Evolutionary conservation across 1,140 invertebrate genomes (phyloP).

Genomic region (Metopolophium dirhodum): DNA sequence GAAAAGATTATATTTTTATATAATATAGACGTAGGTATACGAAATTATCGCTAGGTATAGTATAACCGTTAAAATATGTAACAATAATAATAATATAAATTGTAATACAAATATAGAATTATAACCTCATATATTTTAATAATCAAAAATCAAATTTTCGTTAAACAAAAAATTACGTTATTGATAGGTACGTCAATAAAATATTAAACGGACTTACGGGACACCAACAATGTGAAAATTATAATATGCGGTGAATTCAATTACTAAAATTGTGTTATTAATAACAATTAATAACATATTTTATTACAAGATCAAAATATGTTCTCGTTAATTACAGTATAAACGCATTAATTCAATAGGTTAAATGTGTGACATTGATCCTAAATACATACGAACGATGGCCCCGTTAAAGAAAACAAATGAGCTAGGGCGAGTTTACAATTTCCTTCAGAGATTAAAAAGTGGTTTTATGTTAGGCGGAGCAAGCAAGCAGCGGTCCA

Average conservation of each 20-base stretch:
- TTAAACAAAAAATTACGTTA: neutral
- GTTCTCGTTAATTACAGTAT: conserved; percentile 11
- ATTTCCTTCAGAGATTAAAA: conserved; percentile 52
- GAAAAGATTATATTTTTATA: neutral
- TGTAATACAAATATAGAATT: neutral
- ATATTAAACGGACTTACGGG: neutral
- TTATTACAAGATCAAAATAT: conserved; percentile 7
- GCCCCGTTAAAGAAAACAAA: neutral
- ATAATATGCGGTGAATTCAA: neutral
- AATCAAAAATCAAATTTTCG: neutral
- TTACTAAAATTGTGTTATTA: conserved; percentile 1
- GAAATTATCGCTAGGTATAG: no score
- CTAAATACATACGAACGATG: neutral
- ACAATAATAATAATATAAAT: no score
- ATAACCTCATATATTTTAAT: neutral
- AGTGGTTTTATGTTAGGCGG: conserved; percentile 49
- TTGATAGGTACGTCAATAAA: neutral
- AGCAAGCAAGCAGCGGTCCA: conserved; percentile 9
- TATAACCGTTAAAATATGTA: no score
- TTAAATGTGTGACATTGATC: conserved; percentile 31
- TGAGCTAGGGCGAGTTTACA: conserved; percentile 23
- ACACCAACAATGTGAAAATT: neutral
- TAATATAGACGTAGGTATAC: neutral
- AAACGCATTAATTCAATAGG: conserved; percentile 23
- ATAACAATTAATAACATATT: conserved; percentile 21